Conservation (phyloP, 2,888 invertebrate species). For the Heliconius aoede region DNA sequence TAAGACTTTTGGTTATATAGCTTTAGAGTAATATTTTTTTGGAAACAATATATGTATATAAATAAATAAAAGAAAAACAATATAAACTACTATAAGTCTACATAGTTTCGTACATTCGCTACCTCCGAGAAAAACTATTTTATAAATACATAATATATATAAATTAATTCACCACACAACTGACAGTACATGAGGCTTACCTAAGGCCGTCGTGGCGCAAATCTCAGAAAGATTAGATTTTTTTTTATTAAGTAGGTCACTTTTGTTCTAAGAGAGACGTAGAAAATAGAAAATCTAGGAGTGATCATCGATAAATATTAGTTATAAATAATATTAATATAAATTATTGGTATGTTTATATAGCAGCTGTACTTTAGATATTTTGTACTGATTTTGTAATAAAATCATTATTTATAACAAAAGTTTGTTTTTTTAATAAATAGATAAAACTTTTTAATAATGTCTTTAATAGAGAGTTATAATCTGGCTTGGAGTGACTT, state of each 20-base stretch:
- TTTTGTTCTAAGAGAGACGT: background rate
- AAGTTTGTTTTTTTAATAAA: background rate
- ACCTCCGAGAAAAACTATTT: background rate
- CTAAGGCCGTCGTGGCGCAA: no score
- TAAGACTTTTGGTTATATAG: no score
- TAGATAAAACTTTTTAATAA: background rate
- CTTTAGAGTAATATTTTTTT: no score
- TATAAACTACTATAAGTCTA: background rate
- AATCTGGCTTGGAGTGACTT: no score
- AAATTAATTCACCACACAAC: no score
- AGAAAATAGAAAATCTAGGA: background rate
- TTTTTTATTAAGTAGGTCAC: background rate
- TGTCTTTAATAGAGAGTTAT: background rate
- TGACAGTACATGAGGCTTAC: no score
- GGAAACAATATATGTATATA: no score
- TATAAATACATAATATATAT: no score
- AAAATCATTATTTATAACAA: background rate
- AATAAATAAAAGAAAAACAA: background rate
- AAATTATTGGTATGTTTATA: background rate
- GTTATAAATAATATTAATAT: background rate
- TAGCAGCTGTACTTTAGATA: constrained; percentile 4
- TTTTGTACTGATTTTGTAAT: constrained; percentile 9
- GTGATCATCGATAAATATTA: background rate
- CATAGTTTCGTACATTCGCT: background rate
- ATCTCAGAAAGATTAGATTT: background rate